Evolutionary conservation across 2,888 invertebrate genomes (phyloP).

Genomic region (Lymantria monacha): DNA sequence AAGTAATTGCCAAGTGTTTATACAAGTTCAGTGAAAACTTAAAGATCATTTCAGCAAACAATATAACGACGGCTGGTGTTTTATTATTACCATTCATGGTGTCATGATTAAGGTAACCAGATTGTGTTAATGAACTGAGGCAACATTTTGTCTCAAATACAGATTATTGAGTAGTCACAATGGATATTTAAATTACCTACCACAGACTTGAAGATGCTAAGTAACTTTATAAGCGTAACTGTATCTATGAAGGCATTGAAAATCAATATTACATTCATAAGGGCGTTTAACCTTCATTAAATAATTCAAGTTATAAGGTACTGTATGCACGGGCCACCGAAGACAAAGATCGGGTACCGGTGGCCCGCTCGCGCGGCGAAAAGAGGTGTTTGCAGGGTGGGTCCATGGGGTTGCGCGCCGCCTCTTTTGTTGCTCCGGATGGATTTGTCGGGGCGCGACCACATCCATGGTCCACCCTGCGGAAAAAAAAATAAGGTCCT

Average conservation of each 20-base stretch:
- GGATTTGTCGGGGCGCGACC: too few relatives aligned
- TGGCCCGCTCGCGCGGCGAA: too few relatives aligned
- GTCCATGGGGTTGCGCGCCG: too few relatives aligned
- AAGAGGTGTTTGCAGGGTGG: too few relatives aligned
- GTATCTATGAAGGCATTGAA: constrained; percentile 13
- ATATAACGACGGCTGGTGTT: constrained; percentile 29
- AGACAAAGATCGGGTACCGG: too few relatives aligned
- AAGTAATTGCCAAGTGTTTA: constrained; percentile 14
- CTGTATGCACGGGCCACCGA: too few relatives aligned
- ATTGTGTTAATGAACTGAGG: constrained; percentile 35
- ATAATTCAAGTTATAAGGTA: too few relatives aligned
- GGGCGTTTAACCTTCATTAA: constrained; percentile 7
- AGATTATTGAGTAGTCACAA: constrained; percentile 32
- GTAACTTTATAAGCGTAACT: background rate
- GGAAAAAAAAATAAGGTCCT: too few relatives aligned
- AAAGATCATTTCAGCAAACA: constrained; percentile 53
- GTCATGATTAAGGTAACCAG: constrained; percentile 40
- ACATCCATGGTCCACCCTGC: too few relatives aligned
- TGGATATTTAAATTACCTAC: constrained; percentile 24
- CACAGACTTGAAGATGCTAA: constrained; percentile 17
- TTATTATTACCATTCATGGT: constrained; percentile 36
- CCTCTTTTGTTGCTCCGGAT: too few relatives aligned
- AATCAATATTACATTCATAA: constrained; percentile 17
- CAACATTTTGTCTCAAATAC: constrained; percentile 29
- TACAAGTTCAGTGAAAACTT: constrained; percentile 41